Evolutionary conservation across 2,797 vertebrate species (phyloP).

Genomic region (Sus cebifrons): DNA sequence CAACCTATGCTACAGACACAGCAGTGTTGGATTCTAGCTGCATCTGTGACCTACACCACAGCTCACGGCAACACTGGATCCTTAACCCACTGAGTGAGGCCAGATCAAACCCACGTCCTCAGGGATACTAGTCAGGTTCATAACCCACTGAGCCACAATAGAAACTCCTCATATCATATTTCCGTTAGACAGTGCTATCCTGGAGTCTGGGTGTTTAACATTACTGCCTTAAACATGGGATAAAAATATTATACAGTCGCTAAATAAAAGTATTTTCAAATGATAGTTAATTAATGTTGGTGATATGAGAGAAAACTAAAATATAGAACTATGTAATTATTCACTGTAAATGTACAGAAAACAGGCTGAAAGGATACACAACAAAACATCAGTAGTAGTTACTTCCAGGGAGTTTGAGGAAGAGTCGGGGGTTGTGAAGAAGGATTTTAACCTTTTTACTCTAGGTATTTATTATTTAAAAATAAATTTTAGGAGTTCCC

Average conservation of each 20-base stretch:
- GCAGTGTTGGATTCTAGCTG: no score
- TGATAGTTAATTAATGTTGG: conserved; percentile 25
- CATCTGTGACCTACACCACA: no score
- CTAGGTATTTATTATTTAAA: conserved; percentile 14
- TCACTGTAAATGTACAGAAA: neutral
- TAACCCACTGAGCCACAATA: no score
- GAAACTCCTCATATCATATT: neutral
- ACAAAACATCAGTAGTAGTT: neutral
- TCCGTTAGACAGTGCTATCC: neutral
- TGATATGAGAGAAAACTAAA: neutral
- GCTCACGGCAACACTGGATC: no score
- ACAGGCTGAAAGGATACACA: neutral
- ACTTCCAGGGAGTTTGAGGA: neutral
- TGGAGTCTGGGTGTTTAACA: neutral
- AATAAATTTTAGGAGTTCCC: neutral
- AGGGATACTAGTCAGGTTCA: no score
- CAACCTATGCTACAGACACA: no score
- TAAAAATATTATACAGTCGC: neutral
- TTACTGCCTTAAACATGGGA: neutral
- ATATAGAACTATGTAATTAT: neutral
- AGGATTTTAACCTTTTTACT: neutral
- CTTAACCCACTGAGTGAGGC: no score
- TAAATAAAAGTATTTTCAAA: conserved; percentile 25
- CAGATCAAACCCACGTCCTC: no score
- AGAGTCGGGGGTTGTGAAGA: neutral